Conservation (phyloP, 1,140 invertebrate genomes). For the Drosophila seguyi region DNA sequence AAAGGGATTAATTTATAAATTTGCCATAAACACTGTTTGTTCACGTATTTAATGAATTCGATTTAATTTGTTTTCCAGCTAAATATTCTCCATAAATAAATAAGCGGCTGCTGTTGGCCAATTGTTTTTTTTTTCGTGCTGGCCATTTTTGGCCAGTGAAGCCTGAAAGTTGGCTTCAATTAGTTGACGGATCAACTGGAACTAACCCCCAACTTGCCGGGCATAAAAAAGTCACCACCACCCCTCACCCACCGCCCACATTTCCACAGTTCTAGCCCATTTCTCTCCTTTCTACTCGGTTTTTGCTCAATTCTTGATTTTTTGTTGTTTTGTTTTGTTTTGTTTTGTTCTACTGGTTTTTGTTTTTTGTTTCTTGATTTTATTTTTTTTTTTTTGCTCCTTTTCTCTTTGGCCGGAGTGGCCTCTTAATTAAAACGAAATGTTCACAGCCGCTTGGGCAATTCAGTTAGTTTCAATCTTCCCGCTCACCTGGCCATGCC, state of each 20-base stretch:
- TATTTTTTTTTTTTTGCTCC: background rate
- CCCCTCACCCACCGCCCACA: no score
- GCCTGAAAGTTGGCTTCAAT: constrained; percentile 44
- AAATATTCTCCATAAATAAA: constrained; percentile 35
- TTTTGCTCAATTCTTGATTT: background rate
- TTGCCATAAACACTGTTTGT: constrained; percentile 15
- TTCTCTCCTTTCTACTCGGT: background rate
- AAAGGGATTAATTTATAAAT: constrained; percentile 14
- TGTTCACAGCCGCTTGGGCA: constrained; percentile 54
- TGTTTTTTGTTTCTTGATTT: background rate
- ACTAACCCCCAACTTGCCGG: constrained; percentile 22
- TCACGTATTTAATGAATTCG: constrained; percentile 30
- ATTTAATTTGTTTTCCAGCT: constrained; percentile 31
- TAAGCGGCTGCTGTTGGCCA: constrained; percentile 1
- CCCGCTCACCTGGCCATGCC: constrained; percentile 21
- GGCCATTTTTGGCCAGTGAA: constrained; percentile 24
- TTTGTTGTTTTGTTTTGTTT: background rate
- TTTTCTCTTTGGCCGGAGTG: constrained; percentile 19
- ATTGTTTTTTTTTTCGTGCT: background rate
- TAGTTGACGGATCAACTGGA: constrained; percentile 45
- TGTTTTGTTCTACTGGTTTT: no score
- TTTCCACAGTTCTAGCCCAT: background rate
- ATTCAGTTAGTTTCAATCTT: constrained; percentile 52
- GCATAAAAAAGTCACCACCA: background rate
- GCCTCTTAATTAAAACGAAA: constrained; percentile 55